Evolutionary conservation across 2,888 invertebrate genomes (phyloP).

Genomic region (Notocelia uddmanniana): DNA sequence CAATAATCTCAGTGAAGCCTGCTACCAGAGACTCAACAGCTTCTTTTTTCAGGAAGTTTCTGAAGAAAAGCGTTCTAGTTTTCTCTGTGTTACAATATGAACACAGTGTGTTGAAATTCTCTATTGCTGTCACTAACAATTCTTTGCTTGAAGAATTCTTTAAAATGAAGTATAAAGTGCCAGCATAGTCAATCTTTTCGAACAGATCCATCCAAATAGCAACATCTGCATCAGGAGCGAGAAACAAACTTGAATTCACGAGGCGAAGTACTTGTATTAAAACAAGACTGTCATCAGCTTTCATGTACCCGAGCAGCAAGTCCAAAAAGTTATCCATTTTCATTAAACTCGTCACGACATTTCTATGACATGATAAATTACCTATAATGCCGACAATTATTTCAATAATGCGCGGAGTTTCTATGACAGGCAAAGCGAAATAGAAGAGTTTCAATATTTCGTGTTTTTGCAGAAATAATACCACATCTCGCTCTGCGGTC

Average conservation of each 20-base stretch:
- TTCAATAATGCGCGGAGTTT: conserved; percentile 89
- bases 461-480: conserved; percentile 88
- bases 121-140: conserved; percentile 85
- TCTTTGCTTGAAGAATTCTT: conserved; percentile 90
- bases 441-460: conserved; percentile 88
- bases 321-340: conserved; percentile 85
- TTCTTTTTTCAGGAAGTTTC: conserved; percentile 68
- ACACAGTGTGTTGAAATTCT: conserved; percentile 86
- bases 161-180: conserved; percentile 89
- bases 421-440: conserved; percentile 83
- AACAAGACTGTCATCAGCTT: conserved; percentile 89
- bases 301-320: conserved; percentile 83
- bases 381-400: conserved; percentile 93
- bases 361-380: conserved; percentile 91
- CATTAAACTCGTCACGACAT: conserved; percentile 85
- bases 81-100: conserved; percentile 72
- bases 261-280: conserved; percentile 91
- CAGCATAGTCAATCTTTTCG: conserved; percentile 78
- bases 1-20: conserved; percentile 68
- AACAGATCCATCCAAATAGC: conserved; percentile 80
- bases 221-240: conserved; percentile 72
- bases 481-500: conserved; percentile 92
- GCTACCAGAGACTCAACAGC: conserved; percentile 66
- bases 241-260: conserved; percentile 84
- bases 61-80: conserved; percentile 65